Conservation (phyloP, 2,888 invertebrate genomes). For the Clepsis dumicolana region DNA sequence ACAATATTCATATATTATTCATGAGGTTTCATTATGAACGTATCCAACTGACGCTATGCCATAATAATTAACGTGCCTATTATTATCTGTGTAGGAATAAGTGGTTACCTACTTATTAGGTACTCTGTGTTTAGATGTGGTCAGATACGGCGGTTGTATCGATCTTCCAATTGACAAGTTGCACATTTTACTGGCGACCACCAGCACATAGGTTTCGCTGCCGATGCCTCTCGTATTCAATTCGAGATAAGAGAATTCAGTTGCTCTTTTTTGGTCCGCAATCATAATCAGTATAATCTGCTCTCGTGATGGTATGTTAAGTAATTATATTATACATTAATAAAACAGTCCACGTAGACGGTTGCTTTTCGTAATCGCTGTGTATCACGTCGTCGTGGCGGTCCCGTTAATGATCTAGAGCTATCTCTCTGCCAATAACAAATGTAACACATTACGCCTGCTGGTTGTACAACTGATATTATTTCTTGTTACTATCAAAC, state of each 20-base stretch:
- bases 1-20: slow-evolving; percentile 65
- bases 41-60: slow-evolving; percentile 62
- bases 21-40: slow-evolving; percentile 69
- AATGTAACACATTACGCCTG: slow-evolving; percentile 20
- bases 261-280: slow-evolving; percentile 33
- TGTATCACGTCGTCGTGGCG: slow-evolving; percentile 15
- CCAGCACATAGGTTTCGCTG: slow-evolving; percentile 37
- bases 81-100: slow-evolving; percentile 64
- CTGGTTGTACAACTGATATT: slow-evolving; percentile 16
- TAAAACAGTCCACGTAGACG: slow-evolving; percentile 32
- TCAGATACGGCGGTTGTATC: slow-evolving; percentile 62
- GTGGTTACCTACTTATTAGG: slow-evolving; percentile 53
- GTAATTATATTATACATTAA: slow-evolving; percentile 37
- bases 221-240: slow-evolving; percentile 42
- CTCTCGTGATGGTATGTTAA: slow-evolving; percentile 39
- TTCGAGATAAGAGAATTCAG: slow-evolving; percentile 39
- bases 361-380: slow-evolving; percentile 16
- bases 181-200: slow-evolving; percentile 37
- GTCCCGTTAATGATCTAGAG: slow-evolving; percentile 23
- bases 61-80: slow-evolving; percentile 65
- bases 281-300: slow-evolving; percentile 43
- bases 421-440: slow-evolving; percentile 12
- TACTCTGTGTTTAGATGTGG: slow-evolving; percentile 65
- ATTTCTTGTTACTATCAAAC: neutral
- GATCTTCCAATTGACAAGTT: slow-evolving; percentile 52